Conservation (phyloP, 2,113 vertebrate species). For the Strix uralensis region DNA sequence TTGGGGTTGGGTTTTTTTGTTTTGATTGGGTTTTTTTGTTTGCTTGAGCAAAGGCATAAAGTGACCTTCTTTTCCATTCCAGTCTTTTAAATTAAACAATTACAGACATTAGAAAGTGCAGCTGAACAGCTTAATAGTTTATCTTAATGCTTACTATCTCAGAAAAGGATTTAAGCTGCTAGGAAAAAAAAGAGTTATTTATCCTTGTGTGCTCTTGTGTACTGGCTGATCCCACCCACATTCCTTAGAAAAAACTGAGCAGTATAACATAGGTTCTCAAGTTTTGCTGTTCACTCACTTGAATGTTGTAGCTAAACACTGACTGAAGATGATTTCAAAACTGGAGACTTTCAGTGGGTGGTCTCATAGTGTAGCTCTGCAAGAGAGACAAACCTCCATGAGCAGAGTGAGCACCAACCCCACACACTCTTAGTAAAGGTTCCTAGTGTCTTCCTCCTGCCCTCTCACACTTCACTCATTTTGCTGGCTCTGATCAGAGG, state of each 20-base stretch:
- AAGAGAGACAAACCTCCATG: fast-evolving
- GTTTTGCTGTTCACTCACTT: neutral
- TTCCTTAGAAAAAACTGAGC: neutral
- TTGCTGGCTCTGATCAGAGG: neutral
- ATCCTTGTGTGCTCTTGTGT: neutral
- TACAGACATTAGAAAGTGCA: neutral
- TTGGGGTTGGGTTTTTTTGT: neutral
- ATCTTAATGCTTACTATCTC: neutral
- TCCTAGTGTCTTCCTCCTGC: neutral
- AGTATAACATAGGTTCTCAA: neutral
- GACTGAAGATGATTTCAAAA: neutral
- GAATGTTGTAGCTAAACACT: neutral
- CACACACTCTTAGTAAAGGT: neutral
- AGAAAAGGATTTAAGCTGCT: neutral
- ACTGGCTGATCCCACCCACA: neutral
- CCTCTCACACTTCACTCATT: neutral
- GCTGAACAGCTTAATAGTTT: neutral
- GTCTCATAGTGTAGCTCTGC: neutral
- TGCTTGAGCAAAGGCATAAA: neutral
- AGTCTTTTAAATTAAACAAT: neutral
- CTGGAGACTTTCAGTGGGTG: neutral
- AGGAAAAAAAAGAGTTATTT: neutral
- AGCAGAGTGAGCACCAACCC: neutral
- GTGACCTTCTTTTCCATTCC: neutral
- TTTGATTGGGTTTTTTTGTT: neutral